A percentile compares a stretch with the other conserved stretches of the same genome.
Evolutionary conservation across 1,140 invertebrate species (phyloP).

Genomic region (Drosophila virilis): DNA sequence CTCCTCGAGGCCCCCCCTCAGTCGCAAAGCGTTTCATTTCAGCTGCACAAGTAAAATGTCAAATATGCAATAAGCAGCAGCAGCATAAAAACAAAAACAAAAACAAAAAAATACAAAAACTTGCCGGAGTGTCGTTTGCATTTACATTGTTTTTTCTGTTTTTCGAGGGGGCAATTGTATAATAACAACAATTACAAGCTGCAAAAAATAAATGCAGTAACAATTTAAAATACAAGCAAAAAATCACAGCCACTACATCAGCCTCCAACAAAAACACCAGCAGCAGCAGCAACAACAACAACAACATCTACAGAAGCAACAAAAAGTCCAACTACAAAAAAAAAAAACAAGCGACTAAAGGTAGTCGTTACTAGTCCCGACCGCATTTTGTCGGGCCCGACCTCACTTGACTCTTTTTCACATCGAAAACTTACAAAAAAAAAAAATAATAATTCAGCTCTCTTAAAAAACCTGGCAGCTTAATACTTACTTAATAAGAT

Average conservation of each 20-base stretch:
- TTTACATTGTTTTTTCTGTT: constrained; percentile 61
- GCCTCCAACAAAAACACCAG: constrained; percentile 16
- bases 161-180: constrained; percentile 65
- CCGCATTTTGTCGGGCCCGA: constrained; percentile 72
- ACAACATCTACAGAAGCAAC: constrained; percentile 19
- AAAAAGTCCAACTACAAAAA: constrained; percentile 31
- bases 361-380: constrained; percentile 72
- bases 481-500: constrained; percentile 33
- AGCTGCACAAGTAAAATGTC: constrained; percentile 70
- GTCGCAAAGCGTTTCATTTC: constrained; percentile 9
- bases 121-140: constrained; percentile 54
- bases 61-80: constrained; percentile 68
- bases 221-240: constrained; percentile 69
- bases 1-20: neutral
- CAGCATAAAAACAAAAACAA: constrained; percentile 18
- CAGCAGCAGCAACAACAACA: constrained; percentile 26
- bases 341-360: constrained; percentile 56
- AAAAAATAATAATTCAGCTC: constrained; percentile 23
- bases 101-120: constrained; percentile 35
- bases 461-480: constrained; percentile 26
- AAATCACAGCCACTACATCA: constrained; percentile 46
- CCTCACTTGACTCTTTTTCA: constrained; percentile 81
- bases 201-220: constrained; percentile 73
- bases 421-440: constrained; percentile 62
- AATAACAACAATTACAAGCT: constrained; percentile 73